These are phyloP conservation scores for Celastrina argiolus DNA, from an alignment of 2,888 invertebrate genomes.

Conservation along the genomic window DNA sequence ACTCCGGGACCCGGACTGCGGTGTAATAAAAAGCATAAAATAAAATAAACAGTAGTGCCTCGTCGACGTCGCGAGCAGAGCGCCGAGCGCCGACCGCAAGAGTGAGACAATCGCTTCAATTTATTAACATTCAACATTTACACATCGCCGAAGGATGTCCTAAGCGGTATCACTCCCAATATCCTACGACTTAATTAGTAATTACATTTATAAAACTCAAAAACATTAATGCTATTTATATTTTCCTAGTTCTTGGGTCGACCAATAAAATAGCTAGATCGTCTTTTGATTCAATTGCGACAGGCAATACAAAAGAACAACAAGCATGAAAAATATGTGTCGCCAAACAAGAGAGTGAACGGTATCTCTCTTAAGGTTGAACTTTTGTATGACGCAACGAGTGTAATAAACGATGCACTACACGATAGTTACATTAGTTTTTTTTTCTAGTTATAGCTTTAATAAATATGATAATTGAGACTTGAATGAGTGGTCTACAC, in stretches of 20 bases:
- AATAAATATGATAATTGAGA: too few relatives aligned
- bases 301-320: background rate
- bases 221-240: conserved; percentile 25
- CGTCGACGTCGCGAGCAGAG: background rate
- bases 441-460: too few relatives aligned
- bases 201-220: conserved; percentile 27
- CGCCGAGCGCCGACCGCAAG: conserved; percentile 29
- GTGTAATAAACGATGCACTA: background rate
- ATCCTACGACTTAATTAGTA: conserved; percentile 40
- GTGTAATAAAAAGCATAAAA: conserved; percentile 13
- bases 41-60: background rate
- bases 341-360: background rate
- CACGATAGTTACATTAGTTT: background rate
- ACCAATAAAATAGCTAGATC: conserved; percentile 8
- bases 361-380: background rate
- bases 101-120: conserved; percentile 53
- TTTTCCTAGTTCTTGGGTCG: conserved; percentile 22
- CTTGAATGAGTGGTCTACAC: too few relatives aligned
- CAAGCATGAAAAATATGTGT: background rate
- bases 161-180: conserved; percentile 60
- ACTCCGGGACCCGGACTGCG: conserved; percentile 42
- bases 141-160: conserved; percentile 61
- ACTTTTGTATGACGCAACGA: background rate
- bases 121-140: conserved; percentile 71
- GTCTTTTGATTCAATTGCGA: background rate